Base-by-base conservation (phyloP, 2,113 vertebrate genomes). In the Ondatra zibethicus region DNA sequence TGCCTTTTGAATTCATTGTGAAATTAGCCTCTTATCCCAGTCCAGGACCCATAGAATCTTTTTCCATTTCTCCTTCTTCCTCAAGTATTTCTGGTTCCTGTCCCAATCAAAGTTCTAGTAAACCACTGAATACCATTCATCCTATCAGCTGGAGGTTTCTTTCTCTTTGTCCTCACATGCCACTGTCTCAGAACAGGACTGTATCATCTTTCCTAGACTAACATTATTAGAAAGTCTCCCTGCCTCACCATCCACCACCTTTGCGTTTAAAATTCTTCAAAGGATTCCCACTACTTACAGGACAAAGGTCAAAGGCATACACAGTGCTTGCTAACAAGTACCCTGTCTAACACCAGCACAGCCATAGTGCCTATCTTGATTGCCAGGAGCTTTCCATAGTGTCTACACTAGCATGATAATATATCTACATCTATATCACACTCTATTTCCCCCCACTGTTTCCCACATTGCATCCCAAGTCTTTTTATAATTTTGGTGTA, bases 201-300 rank as follows among this genome's bases (percentile, higher is more conserved):
- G 94, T 31, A 47, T 27, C 61, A 29, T 65, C 72, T 78, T 29
- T n/a, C 29, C 61, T 61, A 29, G 50, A 36, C 52, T 52, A 55
- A 88, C 11, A 29, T 4, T 45, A 61, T 58, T 86, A 55, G 77
- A 12, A 36, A 16, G 52, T 52, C 89, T 66, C 36, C 45, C 39
- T 52, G 39, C 9, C 39, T 93, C 68, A 29, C 21, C 25, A 39
- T 5, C 39, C 12, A 70, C 61, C 66, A 29, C 8, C 25, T 50
- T 50, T 36, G 63, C 52, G 9, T 66, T 91, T 91, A 91, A 88
- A 94, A 27, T 75, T 68, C 66, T 90, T 92, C 66, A 39, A n/a
- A 17, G 47, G 39, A 21, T 78, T 29, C 17, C 70, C 25, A 61
- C 31, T 65, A 17, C 27, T 92, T 75, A 39, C 4, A 85, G 36